Evolutionary conservation across 1,140 invertebrate genomes (phyloP), one percentile per base, ranked within the genome.

Genomic region (Drosophila melanica): DNA sequence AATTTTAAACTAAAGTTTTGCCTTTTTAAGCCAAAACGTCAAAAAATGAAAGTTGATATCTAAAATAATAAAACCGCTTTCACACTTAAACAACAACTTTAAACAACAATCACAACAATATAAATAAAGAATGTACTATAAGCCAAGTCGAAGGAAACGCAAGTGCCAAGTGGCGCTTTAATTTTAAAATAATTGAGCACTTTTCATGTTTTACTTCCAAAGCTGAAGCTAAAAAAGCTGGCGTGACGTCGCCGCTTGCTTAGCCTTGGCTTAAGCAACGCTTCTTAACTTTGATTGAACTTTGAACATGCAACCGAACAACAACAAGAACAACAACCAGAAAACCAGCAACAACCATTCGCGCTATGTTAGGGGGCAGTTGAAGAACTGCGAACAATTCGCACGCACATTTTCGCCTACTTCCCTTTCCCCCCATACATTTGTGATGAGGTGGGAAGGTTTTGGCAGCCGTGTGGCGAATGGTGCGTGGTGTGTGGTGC

Each of bases 221-320:
- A 37, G 35, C 51, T 27, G 9, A 37, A 33, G n/a, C 10, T 51
- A 12, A 44, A 27, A 50, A 35, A 30, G 55, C 50, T 73, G 70
- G 33, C 70, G 70, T 73, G 70, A 73, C 57, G 70, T 55, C 55
- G 64, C 64, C 70, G 57, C 50, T 67, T 72, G 69, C 69, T 72
- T 72, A 72, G 69, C 69, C 69, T 72, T 72, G 69, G 69, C 63
- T 84, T 85, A 77, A 71, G 81, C 82, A 87, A 81, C 42, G 69
- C 81, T 81, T 84, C 80, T 87, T 86, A 87, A 87, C 85, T 86
- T 87, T 86, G 81, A 87, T 86, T 86, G 81, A 86, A 86, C 81
- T 87, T 86, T 87, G 59, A 72, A 72, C 81, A 86, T 86, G 81
- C 81, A 86, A 86, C 55, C 82, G 59, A 58, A n/a, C 53, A 66